Evolutionary conservation across 2,888 invertebrate species (phyloP).

Genomic region (Thereva unica): DNA sequence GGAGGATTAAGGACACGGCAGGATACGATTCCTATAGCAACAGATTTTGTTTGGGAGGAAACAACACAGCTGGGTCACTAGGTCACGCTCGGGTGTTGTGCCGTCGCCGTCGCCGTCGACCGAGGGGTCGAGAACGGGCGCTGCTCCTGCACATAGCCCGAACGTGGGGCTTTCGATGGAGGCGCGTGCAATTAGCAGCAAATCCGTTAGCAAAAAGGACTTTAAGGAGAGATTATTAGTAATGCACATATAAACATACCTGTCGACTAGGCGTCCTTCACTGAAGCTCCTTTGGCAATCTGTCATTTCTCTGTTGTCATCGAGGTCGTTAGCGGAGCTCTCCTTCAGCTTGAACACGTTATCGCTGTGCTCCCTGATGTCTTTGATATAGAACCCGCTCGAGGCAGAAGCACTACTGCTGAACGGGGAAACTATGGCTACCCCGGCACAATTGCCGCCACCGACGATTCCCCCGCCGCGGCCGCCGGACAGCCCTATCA

Average conservation of each 20-base stretch:
- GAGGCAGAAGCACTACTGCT: constrained; percentile 30
- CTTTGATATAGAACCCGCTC: constrained; percentile 35
- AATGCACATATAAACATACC: constrained; percentile 48
- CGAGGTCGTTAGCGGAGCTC: constrained; percentile 32
- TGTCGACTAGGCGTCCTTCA: constrained; percentile 55
- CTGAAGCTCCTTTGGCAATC: constrained; percentile 58
- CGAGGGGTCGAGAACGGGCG: background rate
- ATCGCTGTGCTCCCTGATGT: constrained; percentile 36
- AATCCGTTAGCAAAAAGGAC: background rate
- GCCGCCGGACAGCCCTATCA: constrained; percentile 3
- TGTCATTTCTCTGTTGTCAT: constrained; percentile 51
- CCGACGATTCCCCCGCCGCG: background rate
- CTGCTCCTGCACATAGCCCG: background rate
- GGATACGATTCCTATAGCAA: constrained; percentile 21
- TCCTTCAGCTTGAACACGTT: constrained; percentile 29
- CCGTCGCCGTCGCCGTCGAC: background rate
- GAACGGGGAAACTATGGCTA: constrained; percentile 22
- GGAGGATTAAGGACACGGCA: background rate
- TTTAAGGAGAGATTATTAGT: background rate
- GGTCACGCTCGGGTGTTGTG: background rate
- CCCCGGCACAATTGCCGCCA: constrained; percentile 31
- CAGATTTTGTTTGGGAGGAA: constrained; percentile 24
- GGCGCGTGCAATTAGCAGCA: background rate
- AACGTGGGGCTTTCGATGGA: background rate
- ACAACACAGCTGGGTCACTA: constrained; percentile 29